Percentiles rank a stretch among this genome's conserved stretches.
Conservation (phyloP, 2,797 vertebrate genomes). For the Hoplostethus atlanticus region DNA sequence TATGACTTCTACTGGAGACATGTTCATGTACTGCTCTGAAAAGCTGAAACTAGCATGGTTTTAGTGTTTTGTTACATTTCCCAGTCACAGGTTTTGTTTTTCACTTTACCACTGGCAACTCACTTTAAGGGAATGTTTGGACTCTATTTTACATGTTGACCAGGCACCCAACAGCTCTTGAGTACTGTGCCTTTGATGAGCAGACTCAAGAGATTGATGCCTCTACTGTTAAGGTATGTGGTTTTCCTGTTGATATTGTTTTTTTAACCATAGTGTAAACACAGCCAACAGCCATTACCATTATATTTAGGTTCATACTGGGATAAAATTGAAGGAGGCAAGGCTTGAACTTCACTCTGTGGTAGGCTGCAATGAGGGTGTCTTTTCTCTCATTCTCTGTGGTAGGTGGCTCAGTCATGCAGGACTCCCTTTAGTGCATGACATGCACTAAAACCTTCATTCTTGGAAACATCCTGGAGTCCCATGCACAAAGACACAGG, state of each 20-base stretch:
- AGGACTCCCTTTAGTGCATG: conserved; percentile 48
- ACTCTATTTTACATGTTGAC: not conserved
- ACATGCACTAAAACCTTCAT: conserved; percentile 56
- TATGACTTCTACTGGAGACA: too few species aligned
- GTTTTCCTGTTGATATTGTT: too few species aligned
- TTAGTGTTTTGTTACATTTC: too few species aligned
- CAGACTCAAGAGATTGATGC: too few species aligned
- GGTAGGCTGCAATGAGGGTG: conserved; percentile 17
- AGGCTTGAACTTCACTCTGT: conserved; percentile 26
- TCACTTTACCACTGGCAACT: not conserved
- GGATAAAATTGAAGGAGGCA: conserved; percentile 26
- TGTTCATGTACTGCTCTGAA: too few species aligned
- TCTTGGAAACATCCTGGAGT: conserved; percentile 35
- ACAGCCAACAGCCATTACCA: not conserved
- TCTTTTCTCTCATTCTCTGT: conserved; percentile 49
- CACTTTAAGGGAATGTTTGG: not conserved
- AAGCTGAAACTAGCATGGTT: too few species aligned
- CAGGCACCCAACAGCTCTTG: not conserved
- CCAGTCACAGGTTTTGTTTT: not conserved
- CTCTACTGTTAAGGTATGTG: too few species aligned
- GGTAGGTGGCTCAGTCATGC: conserved; percentile 66
- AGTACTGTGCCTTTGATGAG: too few species aligned
- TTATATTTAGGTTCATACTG: conserved; percentile 26
- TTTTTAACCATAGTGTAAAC: too few species aligned
- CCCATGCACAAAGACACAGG: conserved; percentile 26